Evolutionary conservation across 2,888 invertebrate genomes (phyloP).

Genomic region (Oxycera nigricornis): DNA sequence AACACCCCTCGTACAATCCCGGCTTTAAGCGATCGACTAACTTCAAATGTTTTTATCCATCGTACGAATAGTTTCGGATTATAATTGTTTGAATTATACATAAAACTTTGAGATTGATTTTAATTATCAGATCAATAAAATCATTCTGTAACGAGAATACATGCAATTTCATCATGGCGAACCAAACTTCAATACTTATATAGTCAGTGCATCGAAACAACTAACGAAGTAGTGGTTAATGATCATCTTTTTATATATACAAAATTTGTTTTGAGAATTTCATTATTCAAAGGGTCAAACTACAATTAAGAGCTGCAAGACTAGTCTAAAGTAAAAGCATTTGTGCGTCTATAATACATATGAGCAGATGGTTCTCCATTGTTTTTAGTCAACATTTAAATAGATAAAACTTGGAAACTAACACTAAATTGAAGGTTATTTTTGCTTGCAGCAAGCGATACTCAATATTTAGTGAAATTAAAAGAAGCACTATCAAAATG

Average conservation of each 20-base stretch:
- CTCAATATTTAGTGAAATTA: neutral
- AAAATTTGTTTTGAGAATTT: neutral
- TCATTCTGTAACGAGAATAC: too few relatives aligned
- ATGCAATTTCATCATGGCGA: neutral
- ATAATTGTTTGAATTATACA: too few relatives aligned
- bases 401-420: neutral
- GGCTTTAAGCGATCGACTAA: too few relatives aligned
- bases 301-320: neutral
- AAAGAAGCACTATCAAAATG: neutral
- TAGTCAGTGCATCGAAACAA: neutral
- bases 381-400: neutral
- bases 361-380: neutral
- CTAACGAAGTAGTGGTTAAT: neutral
- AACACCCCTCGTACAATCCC: too few relatives aligned
- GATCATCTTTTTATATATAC: neutral
- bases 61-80: too few relatives aligned
- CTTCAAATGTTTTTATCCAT: too few relatives aligned
- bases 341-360: neutral
- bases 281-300: neutral
- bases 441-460: neutral
- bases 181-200: too few relatives aligned
- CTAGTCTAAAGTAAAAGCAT: neutral
- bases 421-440: conserved; percentile 9
- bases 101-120: too few relatives aligned
- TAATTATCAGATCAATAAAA: too few relatives aligned